Conservation (phyloP, 2,888 invertebrate species). For the Diarsia rubi region DNA sequence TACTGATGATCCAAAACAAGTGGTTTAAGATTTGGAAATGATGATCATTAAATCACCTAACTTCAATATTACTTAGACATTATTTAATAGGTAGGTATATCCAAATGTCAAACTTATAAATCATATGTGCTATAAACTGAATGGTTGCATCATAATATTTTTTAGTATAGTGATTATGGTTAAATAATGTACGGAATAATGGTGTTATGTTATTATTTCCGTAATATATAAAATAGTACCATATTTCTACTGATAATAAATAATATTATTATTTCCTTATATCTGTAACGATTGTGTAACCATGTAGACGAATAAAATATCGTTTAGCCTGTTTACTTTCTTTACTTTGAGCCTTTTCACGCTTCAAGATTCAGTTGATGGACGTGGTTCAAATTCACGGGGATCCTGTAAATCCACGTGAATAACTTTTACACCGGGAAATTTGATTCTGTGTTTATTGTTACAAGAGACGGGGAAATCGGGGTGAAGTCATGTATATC, state of each 20-base stretch:
- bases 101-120: neutral
- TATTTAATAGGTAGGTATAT: neutral
- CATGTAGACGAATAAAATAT: conserved; percentile 30
- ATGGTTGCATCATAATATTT: neutral
- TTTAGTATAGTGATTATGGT: neutral
- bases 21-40: conserved; percentile 19
- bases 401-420: conserved; percentile 13
- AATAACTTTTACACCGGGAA: conserved; percentile 1
- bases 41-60: conserved; percentile 9
- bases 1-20: conserved; percentile 2
- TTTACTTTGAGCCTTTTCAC: conserved; percentile 34
- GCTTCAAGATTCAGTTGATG: conserved; percentile 29
- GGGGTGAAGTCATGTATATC: neutral
- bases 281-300: conserved; percentile 8
- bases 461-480: neutral
- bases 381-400: conserved; percentile 25
- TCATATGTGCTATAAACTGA: conserved; percentile 10
- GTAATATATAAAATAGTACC: neutral
- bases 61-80: conserved; percentile 1
- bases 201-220: neutral
- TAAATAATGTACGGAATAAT: neutral
- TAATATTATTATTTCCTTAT: neutral
- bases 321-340: conserved; percentile 8
- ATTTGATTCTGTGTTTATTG: conserved; percentile 20
- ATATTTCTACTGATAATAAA: neutral